Evolutionary conservation across 2,797 vertebrate genomes (phyloP).

Genomic region (Pantherophis alleghaniensis): DNA sequence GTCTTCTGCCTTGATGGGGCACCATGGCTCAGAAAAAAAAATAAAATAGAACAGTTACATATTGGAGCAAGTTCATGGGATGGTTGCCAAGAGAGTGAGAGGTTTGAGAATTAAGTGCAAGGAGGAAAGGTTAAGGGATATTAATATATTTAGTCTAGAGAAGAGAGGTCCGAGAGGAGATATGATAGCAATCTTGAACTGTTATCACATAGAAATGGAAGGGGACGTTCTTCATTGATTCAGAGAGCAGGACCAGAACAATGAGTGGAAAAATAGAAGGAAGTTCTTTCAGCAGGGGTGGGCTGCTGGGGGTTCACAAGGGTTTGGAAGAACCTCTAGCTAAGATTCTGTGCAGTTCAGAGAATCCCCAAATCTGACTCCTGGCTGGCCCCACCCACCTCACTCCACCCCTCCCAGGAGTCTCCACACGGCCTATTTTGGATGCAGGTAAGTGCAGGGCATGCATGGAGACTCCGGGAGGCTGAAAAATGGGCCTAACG

Average conservation of each 20-base stretch:
- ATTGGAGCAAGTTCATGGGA: neutral
- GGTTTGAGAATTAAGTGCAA: neutral
- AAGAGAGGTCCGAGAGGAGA: neutral
- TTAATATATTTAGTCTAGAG: neutral
- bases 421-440: too few species aligned
- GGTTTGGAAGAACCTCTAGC: too few species aligned
- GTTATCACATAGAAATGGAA: neutral
- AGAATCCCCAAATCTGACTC: too few species aligned
- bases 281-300: neutral
- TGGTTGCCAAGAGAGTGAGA: neutral
- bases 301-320: too few species aligned
- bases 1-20: neutral
- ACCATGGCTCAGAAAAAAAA: neutral
- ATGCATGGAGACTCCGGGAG: too few species aligned
- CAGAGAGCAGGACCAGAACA: neutral
- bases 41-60: neutral
- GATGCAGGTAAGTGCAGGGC: too few species aligned
- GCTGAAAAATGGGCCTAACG: too few species aligned
- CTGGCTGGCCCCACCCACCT: too few species aligned
- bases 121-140: neutral
- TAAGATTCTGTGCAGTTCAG: too few species aligned
- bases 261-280: neutral
- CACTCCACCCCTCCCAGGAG: too few species aligned
- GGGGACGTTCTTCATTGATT: neutral
- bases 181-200: neutral